These are phyloP conservation scores for Craniophora ligustri DNA, from an alignment of 2,888 invertebrate species.

Conservation along the genomic window DNA sequence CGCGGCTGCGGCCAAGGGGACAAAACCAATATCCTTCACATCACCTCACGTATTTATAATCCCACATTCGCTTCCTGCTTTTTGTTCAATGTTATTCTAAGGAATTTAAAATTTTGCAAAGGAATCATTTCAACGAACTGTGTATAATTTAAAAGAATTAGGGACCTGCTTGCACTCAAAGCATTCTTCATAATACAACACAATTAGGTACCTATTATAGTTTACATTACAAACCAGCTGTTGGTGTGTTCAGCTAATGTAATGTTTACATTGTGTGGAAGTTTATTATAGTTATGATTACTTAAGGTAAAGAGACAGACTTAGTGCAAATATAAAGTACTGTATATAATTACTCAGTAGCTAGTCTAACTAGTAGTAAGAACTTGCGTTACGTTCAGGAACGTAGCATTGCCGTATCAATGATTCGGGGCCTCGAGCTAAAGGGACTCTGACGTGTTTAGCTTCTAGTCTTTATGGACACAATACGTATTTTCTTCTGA, in stretches of 20 bases:
- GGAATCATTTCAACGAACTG: constrained; percentile 60
- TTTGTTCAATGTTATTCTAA: constrained; percentile 80
- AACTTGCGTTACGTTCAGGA: no score
- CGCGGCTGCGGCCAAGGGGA: constrained; percentile 62
- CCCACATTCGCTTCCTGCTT: constrained; percentile 84
- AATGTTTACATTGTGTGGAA: constrained; percentile 29
- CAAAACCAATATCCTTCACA: constrained; percentile 84
- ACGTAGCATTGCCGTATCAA: no score
- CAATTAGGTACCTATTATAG: constrained; percentile 53
- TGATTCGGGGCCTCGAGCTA: no score
- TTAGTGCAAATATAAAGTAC: constrained; percentile 18
- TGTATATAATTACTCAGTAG: background rate
- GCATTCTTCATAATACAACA: constrained; percentile 20
- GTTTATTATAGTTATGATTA: constrained; percentile 42
- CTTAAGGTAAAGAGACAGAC: constrained; percentile 14
- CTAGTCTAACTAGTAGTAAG: no score
- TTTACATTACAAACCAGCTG: constrained; percentile 41
- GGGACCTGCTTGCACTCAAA: constrained; percentile 23
- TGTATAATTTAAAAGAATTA: constrained; percentile 53
- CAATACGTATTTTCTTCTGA: no score
- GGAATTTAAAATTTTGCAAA: constrained; percentile 73
- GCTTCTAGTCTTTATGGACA: no score
- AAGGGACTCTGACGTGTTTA: no score
- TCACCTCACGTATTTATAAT: constrained; percentile 85
- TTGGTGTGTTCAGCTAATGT: constrained; percentile 32